Evolutionary conservation across 30 jellyfish, hydroid and myxozoan species (phyloP).

Genomic region (Rhopilema esculentum): DNA sequence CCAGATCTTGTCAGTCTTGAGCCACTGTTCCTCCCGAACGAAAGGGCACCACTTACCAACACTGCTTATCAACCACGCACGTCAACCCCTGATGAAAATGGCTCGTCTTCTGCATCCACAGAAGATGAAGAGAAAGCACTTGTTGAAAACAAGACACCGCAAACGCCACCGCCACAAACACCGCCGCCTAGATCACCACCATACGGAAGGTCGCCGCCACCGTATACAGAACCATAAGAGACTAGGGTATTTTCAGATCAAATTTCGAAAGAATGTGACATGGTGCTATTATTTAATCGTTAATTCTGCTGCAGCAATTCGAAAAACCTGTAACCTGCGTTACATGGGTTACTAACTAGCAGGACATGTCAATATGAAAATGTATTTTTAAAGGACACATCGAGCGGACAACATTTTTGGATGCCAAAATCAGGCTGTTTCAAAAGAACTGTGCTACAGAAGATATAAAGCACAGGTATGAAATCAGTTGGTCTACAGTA

Average conservation of each 20-base stretch:
- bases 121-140: slow-evolving; percentile 89
- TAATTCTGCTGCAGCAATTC: background rate
- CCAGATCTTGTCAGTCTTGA: slow-evolving; percentile 85
- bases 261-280: background rate
- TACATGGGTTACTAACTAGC: background rate
- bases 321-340: background rate
- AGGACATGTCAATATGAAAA: background rate
- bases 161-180: slow-evolving; percentile 76
- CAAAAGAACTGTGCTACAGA: too few relatives aligned
- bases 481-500: background rate
- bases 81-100: slow-evolving; percentile 87
- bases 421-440: background rate
- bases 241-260: background rate
- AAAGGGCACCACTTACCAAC: slow-evolving; percentile 74
- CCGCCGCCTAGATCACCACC: slow-evolving; percentile 77
- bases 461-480: background rate
- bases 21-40: slow-evolving; percentile 91
- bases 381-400: background rate
- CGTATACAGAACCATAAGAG: slow-evolving; percentile 59
- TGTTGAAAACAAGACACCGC: slow-evolving; percentile 45
- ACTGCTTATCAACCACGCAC: slow-evolving; percentile 87
- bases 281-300: background rate
- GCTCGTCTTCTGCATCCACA: slow-evolving; percentile 86
- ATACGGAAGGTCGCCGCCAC: slow-evolving; percentile 82
- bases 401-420: background rate